Evolutionary conservation across 2,888 invertebrate species (phyloP).

Genomic region (Aethes cnicana): DNA sequence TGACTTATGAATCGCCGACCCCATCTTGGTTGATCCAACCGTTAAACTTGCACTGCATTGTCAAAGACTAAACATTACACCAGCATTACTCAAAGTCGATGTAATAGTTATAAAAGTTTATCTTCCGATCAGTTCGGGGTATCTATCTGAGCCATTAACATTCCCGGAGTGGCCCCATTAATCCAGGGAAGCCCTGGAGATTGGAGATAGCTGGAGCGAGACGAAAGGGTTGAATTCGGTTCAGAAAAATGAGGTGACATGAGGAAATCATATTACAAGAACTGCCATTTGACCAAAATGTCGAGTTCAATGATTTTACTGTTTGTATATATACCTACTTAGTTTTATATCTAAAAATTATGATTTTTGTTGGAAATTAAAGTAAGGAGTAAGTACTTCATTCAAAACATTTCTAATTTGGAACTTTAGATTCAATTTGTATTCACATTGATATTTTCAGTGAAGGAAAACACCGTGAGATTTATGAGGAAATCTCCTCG

Average conservation of each 20-base stretch:
- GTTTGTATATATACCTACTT: too few relatives aligned
- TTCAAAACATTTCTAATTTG: too few relatives aligned
- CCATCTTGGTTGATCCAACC: background rate
- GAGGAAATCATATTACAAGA: too few relatives aligned
- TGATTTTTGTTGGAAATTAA: too few relatives aligned
- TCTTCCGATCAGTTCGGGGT: constrained; percentile 5
- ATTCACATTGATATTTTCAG: too few relatives aligned
- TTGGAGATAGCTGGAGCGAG: constrained; percentile 6
- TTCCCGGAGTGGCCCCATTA: constrained; percentile 1
- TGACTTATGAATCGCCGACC: background rate
- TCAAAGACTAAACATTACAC: constrained; percentile 1
- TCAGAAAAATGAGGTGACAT: background rate
- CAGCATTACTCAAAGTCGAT: constrained; percentile 17
- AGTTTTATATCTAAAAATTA: too few relatives aligned
- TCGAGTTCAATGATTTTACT: too few relatives aligned
- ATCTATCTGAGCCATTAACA: constrained; percentile 8
- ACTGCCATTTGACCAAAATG: background rate
- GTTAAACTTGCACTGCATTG: background rate
- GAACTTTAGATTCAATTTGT: too few relatives aligned
- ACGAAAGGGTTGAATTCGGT: background rate
- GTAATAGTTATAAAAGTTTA: constrained; percentile 18
- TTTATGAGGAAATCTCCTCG: too few relatives aligned
- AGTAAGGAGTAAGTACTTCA: too few relatives aligned
- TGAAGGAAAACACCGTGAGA: too few relatives aligned
- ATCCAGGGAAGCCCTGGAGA: constrained; percentile 1